phyloP scores from a whole-genome alignment of 2,113 vertebrate species.

The Oryctolagus cuniculus region DNA sequence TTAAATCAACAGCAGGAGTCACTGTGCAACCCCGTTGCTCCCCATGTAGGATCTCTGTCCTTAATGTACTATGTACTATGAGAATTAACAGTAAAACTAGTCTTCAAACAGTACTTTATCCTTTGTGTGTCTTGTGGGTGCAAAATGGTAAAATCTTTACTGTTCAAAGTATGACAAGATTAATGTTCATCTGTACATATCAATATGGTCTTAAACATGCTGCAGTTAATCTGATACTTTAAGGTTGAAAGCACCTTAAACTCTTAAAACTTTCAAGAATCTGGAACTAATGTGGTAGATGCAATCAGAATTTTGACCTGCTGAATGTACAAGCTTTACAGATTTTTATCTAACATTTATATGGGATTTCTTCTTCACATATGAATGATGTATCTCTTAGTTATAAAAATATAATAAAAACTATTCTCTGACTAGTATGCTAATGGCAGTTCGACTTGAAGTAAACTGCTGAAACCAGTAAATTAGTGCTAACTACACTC shows the following conservation, averaged over 20 bases:
- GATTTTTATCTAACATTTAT: not conserved
- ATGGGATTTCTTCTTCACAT: not conserved
- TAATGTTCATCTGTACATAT: not conserved
- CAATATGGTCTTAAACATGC: slow-evolving; percentile 26
- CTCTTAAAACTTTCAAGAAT: not conserved
- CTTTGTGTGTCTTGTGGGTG: too few relatives aligned
- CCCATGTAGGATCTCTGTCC: too few relatives aligned
- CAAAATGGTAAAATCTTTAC: too few relatives aligned
- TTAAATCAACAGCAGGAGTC: too few relatives aligned
- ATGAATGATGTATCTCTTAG: not conserved
- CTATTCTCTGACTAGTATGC: not conserved
- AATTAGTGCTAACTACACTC: not conserved
- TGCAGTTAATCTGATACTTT: not conserved
- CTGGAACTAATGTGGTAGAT: not conserved
- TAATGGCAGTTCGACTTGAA: not conserved
- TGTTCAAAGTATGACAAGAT: not conserved
- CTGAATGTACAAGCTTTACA: not conserved
- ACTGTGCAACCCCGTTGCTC: too few relatives aligned
- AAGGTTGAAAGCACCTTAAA: slow-evolving; percentile 3
- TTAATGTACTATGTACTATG: too few relatives aligned
- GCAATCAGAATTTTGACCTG: not conserved
- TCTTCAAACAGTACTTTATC: too few relatives aligned
- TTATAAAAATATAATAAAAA: not conserved
- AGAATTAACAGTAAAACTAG: too few relatives aligned
- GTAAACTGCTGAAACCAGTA: not conserved